A percentile compares a stretch with the other conserved stretches of the same genome.
These are phyloP conservation scores for Hypena proboscidalis DNA, from an alignment of 2,888 invertebrate genomes.

Conservation along the genomic window DNA sequence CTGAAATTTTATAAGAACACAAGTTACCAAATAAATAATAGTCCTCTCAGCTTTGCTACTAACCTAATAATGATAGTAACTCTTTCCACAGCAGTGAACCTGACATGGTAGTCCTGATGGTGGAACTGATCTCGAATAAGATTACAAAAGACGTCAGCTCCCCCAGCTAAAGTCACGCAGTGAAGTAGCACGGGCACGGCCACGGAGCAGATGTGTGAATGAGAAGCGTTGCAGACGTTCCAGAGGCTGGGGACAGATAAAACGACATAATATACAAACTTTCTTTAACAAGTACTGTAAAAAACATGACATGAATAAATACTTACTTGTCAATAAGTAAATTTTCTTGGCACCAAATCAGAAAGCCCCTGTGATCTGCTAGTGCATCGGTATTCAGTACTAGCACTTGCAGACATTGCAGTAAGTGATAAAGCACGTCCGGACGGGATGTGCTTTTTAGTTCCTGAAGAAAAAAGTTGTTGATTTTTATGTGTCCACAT, in stretches of 20 bases:
- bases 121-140: constrained; percentile 98
- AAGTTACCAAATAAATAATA: too few relatives aligned
- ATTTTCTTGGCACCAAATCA: constrained; percentile 98
- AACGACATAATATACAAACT: not conserved
- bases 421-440: constrained; percentile 96
- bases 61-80: constrained; percentile 94
- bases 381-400: constrained; percentile 97
- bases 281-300: not conserved
- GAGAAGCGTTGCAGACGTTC: constrained; percentile 95
- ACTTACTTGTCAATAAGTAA: constrained; percentile 94
- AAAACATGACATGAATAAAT: not conserved
- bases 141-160: constrained; percentile 98
- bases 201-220: constrained; percentile 97
- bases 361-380: constrained; percentile 95
- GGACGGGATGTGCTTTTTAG: constrained; percentile 93
- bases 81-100: constrained; percentile 98
- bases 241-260: constrained; percentile 88
- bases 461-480: constrained; percentile 87
- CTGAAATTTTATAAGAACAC: not conserved
- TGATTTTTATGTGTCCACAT: too few relatives aligned
- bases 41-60: not conserved
- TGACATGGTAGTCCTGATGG: constrained; percentile 93
- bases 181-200: constrained; percentile 97
- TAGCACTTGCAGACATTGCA: constrained; percentile 96
- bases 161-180: constrained; percentile 96